Percentiles rank a stretch among this genome's conserved stretches.
phyloP scores from a whole-genome alignment of 1,140 invertebrate species.

The Zaprionus capensis region DNA sequence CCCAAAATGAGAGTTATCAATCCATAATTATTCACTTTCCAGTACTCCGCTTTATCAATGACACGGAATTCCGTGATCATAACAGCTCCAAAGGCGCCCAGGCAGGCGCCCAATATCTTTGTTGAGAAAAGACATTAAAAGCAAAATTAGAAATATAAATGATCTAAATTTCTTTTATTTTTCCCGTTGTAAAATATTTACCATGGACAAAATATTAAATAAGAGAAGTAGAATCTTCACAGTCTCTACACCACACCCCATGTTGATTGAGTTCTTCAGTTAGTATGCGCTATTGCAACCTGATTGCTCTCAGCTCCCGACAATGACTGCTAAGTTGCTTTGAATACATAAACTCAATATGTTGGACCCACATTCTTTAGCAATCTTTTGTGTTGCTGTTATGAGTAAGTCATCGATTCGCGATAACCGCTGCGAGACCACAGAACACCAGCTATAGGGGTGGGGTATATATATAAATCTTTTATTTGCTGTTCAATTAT shows the following conservation, averaged over 20 bases:
- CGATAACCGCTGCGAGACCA: background rate
- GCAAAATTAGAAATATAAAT: background rate
- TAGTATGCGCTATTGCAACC: background rate
- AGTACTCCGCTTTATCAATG: background rate
- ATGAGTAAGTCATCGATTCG: background rate
- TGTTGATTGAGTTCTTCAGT: background rate
- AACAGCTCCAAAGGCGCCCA: background rate
- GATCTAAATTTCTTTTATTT: background rate
- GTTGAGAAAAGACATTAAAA: background rate
- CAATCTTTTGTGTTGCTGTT: background rate
- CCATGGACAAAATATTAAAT: constrained; percentile 20
- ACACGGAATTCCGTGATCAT: background rate
- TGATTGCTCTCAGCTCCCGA: background rate
- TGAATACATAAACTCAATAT: background rate
- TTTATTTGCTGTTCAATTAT: background rate
- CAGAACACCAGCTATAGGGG: background rate
- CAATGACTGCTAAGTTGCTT: background rate
- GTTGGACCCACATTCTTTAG: background rate
- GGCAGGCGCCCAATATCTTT: background rate
- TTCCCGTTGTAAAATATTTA: background rate
- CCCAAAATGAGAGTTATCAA: background rate
- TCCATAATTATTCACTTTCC: background rate
- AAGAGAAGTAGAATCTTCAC: constrained; percentile 13
- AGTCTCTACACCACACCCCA: constrained; percentile 11
- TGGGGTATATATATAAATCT: background rate